Evolutionary conservation across 1,140 invertebrate genomes (phyloP).

Genomic region (Megalonaias nervosa): DNA sequence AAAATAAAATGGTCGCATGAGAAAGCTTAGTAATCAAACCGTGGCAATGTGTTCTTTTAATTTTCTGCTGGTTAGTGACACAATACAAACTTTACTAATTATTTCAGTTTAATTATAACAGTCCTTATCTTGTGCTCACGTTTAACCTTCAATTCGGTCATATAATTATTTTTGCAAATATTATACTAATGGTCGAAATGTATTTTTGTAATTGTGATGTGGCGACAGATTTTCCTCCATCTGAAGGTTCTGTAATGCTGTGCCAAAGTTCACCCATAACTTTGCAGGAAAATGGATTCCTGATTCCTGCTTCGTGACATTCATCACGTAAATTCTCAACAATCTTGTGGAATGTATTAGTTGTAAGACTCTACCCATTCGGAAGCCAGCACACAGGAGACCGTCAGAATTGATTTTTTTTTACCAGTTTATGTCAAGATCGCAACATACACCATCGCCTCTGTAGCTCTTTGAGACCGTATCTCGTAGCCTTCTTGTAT

Average conservation of each 20-base stretch:
- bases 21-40: no score
- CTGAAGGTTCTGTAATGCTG: no score
- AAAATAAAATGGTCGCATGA: no score
- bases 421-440: slow-evolving; percentile 15
- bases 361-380: slow-evolving; percentile 6
- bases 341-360: background rate
- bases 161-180: no score
- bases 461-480: background rate
- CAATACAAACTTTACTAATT: no score
- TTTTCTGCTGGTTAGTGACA: no score
- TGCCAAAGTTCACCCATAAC: background rate
- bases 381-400: slow-evolving; percentile 11
- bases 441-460: slow-evolving; percentile 11
- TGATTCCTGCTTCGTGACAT: background rate
- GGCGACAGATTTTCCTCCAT: background rate
- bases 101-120: no score
- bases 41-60: no score
- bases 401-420: background rate
- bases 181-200: no score
- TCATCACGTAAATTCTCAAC: background rate
- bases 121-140: no score
- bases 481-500: background rate
- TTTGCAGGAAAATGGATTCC: background rate
- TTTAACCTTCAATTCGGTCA: no score
- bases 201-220: background rate